phyloP scores from a whole-genome alignment of 2,113 vertebrate genomes.

The Cebidichthys violaceus region DNA sequence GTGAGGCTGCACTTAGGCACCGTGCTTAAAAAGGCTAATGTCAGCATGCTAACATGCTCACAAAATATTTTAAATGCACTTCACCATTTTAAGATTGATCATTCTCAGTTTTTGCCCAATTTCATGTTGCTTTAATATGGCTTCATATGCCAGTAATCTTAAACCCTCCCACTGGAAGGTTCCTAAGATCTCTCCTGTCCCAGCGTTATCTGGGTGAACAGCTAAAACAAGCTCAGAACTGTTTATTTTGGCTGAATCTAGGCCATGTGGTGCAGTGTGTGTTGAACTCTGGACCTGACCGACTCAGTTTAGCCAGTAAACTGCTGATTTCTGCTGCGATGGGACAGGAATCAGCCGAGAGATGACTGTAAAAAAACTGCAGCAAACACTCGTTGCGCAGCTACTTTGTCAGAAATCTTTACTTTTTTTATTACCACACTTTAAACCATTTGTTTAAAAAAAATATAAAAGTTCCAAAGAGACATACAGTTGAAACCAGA shows the following conservation, averaged over 20 bases:
- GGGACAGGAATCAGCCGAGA: background rate
- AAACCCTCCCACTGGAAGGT: slow-evolving; percentile 21
- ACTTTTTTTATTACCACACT: background rate
- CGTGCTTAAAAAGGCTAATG: no score
- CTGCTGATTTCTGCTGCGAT: background rate
- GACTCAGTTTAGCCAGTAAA: background rate
- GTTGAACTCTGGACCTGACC: slow-evolving; percentile 25
- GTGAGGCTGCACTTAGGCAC: background rate
- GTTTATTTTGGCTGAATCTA: slow-evolving; percentile 38
- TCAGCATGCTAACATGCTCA: background rate
- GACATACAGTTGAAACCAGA: no score
- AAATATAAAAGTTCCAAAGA: background rate
- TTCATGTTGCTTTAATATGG: slow-evolving; percentile 36
- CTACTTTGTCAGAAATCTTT: background rate
- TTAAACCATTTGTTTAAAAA: background rate
- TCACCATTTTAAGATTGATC: background rate
- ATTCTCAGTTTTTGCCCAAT: background rate
- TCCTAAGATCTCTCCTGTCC: slow-evolving; percentile 9
- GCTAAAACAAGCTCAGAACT: slow-evolving; percentile 26
- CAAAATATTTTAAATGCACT: background rate
- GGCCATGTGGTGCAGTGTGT: slow-evolving; percentile 22
- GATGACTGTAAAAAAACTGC: background rate
- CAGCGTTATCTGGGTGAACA: slow-evolving; percentile 28
- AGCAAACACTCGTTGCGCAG: background rate
- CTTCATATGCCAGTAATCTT: slow-evolving; percentile 32